Percentiles rank a stretch among this genome's conserved stretches.
Evolutionary conservation across 2,888 invertebrate genomes (phyloP).

Genomic region (Polia nebulosa): DNA sequence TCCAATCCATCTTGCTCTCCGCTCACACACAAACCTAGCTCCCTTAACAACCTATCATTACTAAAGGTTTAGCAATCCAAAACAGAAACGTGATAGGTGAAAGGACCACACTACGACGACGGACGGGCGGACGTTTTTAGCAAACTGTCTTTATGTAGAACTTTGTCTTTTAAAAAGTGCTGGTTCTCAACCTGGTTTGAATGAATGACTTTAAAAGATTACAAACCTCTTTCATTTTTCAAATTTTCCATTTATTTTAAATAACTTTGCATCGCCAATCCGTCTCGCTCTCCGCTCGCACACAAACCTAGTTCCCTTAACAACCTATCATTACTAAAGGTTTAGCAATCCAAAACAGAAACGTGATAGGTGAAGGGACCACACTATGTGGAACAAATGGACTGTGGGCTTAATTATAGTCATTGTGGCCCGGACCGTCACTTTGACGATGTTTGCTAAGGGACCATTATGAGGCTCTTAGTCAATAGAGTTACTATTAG

Average conservation of each 20-base stretch:
- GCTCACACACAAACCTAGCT: slow-evolving; percentile 55
- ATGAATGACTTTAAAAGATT: no score
- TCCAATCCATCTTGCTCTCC: slow-evolving; percentile 9
- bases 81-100: slow-evolving; percentile 89
- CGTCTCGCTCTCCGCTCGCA: slow-evolving; percentile 47
- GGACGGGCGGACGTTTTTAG: no score
- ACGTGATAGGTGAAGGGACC: slow-evolving; percentile 90
- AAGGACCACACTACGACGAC: slow-evolving; percentile 86
- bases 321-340: slow-evolving; percentile 82
- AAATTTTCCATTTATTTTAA: no score
- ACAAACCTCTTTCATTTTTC: no score
- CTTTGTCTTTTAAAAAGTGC: no score
- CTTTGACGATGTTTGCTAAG: slow-evolving; percentile 57
- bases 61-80: slow-evolving; percentile 85
- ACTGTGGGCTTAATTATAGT: slow-evolving; percentile 83
- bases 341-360: slow-evolving; percentile 87
- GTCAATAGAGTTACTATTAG: slow-evolving; percentile 42
- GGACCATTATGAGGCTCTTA: slow-evolving; percentile 44
- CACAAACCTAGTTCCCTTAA: slow-evolving; percentile 46
- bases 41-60: slow-evolving; percentile 78
- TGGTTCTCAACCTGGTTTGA: no score
- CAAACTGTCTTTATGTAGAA: no score
- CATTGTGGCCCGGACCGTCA: slow-evolving; percentile 73
- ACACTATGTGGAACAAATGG: slow-evolving; percentile 86
- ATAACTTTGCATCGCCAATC: background rate